Evolutionary conservation across 2,113 vertebrate genomes (phyloP).

Genomic region (Struthio camelus): DNA sequence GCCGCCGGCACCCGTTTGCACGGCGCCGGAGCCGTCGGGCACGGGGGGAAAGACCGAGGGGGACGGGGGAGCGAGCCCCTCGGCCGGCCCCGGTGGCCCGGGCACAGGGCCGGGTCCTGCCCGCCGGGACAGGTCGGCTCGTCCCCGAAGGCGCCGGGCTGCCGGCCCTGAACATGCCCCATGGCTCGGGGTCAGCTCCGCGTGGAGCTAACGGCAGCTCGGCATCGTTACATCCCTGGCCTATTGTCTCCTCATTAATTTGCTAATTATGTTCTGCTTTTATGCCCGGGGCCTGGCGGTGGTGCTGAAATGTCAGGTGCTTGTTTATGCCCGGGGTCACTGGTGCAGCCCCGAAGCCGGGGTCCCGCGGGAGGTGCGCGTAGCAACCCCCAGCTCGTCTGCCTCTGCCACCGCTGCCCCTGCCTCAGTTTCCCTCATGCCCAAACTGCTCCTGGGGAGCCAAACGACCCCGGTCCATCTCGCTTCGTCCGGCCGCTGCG

Average conservation of each 20-base stretch:
- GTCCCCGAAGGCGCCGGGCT: too few relatives aligned
- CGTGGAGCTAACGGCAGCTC: not conserved
- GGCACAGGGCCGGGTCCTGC: too few relatives aligned
- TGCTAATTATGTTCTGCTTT: conserved; percentile 65
- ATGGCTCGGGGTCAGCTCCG: not conserved
- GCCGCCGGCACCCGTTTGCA: too few relatives aligned
- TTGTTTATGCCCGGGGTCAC: conserved; percentile 27
- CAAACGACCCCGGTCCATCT: too few relatives aligned
- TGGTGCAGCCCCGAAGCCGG: conserved; percentile 12
- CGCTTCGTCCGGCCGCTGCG: too few relatives aligned
- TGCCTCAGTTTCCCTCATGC: not conserved
- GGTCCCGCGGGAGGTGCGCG: not conserved
- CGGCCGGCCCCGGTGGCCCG: too few relatives aligned
- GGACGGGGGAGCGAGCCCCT: too few relatives aligned
- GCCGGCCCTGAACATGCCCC: not conserved
- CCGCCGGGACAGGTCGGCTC: too few relatives aligned
- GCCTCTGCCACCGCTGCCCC: not conserved
- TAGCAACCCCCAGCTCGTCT: too few relatives aligned
- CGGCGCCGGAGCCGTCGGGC: rapidly evolving
- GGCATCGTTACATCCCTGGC: not conserved
- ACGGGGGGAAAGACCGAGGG: rapidly evolving
- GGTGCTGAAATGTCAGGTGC: not conserved
- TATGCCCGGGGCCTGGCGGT: conserved; percentile 26
- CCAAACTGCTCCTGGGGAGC: too few relatives aligned
- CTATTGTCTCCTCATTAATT: conserved; percentile 64